Base-by-base conservation (phyloP, 1,140 invertebrate genomes). In the Drosophila insularis region DNA sequence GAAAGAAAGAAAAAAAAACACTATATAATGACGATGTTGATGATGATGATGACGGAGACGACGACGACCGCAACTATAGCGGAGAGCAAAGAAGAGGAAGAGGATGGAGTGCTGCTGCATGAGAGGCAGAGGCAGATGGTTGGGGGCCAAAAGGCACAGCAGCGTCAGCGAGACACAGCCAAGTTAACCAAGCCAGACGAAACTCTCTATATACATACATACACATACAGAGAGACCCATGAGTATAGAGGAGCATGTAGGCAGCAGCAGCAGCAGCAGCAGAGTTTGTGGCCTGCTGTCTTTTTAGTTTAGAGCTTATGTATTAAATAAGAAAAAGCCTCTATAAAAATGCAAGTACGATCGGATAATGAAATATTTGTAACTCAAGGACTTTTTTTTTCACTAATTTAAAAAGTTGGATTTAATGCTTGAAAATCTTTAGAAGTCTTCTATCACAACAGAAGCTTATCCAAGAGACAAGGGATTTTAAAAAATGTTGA, bases 1-100 rank as follows among this genome's bases (percentile, higher is more conserved):
- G 67, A 67, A 75, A 77, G 67, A 67, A 75, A 53, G 75, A 85
- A 77, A 74, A 56, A 68, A 60, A 75, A 75, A 70, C 67, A 58
- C 66, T 71, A 58, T 78, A 71, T 59, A 43, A 77, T 67, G 62
- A 78, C 66, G 73, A 76, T 61, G 62, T 71, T 71, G 73, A 76
- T 61, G 73, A 78, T 63, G 73, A 71, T 55, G 62, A 78, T 67
- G 73, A 76, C 55, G 73, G 65, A 60, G 71, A 37, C 55, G 73
- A 71, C 66, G 71, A 37, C 53, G 21, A 65, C 53, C 31, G 35
- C 53, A 55, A 56, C 63, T 19, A 31, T 50, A 58, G 55, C 14
- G 31, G 10, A 58, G 55, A 35, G 31, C 27, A 63, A 63, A 62
- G 17, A 14, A 27, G 37, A 40, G 32, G 14, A 55, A 61, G 54